phyloP scores from a whole-genome alignment of 2,797 vertebrate species.

The Ptychadena robeensis region DNA sequence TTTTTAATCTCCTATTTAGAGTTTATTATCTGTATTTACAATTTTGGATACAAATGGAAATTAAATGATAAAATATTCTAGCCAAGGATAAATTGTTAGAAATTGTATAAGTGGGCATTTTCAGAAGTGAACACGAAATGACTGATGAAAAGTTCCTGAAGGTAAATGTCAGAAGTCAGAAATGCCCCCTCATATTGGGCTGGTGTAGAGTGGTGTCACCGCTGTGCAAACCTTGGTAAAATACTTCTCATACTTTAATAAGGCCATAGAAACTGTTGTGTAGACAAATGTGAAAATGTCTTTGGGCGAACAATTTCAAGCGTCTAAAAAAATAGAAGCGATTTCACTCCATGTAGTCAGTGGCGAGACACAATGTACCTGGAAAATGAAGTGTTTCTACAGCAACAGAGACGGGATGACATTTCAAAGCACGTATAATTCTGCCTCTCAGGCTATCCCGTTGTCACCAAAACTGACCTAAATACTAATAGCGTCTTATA shows the following conservation, averaged over 20 bases:
- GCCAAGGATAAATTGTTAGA: background rate
- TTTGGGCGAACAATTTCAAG: background rate
- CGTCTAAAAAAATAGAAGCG: conserved; percentile 17
- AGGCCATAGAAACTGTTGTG: background rate
- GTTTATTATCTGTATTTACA: background rate
- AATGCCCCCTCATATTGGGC: background rate
- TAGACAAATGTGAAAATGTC: conserved; percentile 20
- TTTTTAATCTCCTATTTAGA: background rate
- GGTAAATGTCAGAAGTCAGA: background rate
- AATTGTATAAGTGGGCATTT: background rate
- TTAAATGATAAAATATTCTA: too few species aligned
- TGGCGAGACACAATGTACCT: conserved; percentile 50
- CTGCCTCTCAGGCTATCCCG: conserved; percentile 38
- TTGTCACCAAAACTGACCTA: conserved; percentile 44
- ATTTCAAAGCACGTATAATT: conserved; percentile 55
- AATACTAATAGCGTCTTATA: conserved; percentile 51
- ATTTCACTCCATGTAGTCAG: conserved; percentile 37
- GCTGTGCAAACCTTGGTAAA: background rate
- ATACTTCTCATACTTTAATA: background rate
- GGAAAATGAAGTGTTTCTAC: conserved; percentile 53
- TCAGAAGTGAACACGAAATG: background rate
- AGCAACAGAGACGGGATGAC: conserved; percentile 57
- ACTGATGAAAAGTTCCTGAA: background rate
- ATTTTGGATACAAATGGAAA: background rate
- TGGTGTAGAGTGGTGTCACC: background rate